These are phyloP conservation scores for Orthonychiurus folsomi DNA, from an alignment of 2,888 invertebrate species.

Conservation along the genomic window DNA sequence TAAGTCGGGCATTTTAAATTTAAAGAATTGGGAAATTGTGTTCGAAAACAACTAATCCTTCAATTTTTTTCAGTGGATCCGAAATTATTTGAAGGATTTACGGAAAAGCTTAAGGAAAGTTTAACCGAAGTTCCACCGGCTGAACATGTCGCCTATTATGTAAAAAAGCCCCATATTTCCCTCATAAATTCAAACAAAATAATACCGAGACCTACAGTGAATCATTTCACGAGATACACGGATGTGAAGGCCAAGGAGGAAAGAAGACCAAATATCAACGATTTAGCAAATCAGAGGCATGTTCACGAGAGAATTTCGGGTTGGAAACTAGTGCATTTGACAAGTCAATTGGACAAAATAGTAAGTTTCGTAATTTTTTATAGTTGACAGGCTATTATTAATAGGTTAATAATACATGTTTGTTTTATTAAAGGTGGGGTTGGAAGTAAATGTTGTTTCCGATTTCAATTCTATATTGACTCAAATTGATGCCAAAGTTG, in stretches of 20 bases:
- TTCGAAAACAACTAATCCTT: too few species aligned
- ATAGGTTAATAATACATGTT: neutral
- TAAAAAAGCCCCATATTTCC: slow-evolving; percentile 47
- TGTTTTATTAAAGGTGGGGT: slow-evolving; percentile 26
- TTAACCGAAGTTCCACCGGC: slow-evolving; percentile 8
- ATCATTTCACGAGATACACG: slow-evolving; percentile 63
- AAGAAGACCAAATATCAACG: slow-evolving; percentile 71
- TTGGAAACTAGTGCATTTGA: slow-evolving; percentile 89
- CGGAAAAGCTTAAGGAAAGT: slow-evolving; percentile 13
- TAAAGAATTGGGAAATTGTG: too few species aligned
- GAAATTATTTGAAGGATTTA: slow-evolving; percentile 33
- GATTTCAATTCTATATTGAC: slow-evolving; percentile 26
- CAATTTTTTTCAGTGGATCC: slow-evolving; percentile 23
- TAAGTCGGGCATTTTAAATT: too few species aligned
- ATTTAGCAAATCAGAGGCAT: slow-evolving; percentile 79
- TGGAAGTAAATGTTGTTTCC: slow-evolving; percentile 35
- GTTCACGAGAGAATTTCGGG: slow-evolving; percentile 81
- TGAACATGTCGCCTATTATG: slow-evolving; percentile 35
- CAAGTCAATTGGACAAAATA: slow-evolving; percentile 86
- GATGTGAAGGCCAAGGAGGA: slow-evolving; percentile 86
- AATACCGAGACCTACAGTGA: slow-evolving; percentile 62
- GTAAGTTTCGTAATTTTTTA: too few species aligned
- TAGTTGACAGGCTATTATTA: neutral
- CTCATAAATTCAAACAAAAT: slow-evolving; percentile 58
- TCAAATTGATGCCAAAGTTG: slow-evolving; percentile 29